Base-by-base conservation (phyloP, 1,140 invertebrate genomes). In the Hylaeus anthracinus region DNA sequence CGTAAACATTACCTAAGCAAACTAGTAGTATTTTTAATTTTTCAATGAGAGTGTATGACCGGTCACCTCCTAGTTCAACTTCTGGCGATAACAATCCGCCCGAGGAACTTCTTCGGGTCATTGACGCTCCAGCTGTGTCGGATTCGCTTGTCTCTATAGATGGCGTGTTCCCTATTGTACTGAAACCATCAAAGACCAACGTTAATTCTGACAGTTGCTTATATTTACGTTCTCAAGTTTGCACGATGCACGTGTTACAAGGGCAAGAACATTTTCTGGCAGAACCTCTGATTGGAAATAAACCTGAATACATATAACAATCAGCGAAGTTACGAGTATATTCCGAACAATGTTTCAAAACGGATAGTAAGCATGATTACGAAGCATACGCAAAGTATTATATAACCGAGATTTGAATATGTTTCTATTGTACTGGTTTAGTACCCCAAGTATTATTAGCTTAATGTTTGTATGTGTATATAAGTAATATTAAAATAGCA, bases 41-140 rank as follows among this genome's bases (percentile, higher is more conserved):
- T 26, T 2, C 45, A 8, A 8, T 5, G 2, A 1, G 45, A 5
- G 45, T 48, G 45, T 48, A 48, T 8, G 2, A 61, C 55, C 43
- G 53, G 60, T 87, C 83, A 92, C 92, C 92, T 81, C 90, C 90
- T 39, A 93, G 79, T 88, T 94, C 92, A 79, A 97, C 96, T 93
- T 97, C 97, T 0, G 97, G 97, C 0, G 97, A 97, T 1, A 97
- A 92, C 5, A 97, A 90, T 48, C 95, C 97, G 1, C 97, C 97
- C 0, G 96, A 96, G 6, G 97, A 97, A 88, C 96, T 97, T 79
- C 97, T 94, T 77, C 97, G 94, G 70, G 95, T 95, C 81, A 96
- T 94, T 71, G 94, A 93, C 65, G 94, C 92, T 81, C 95, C 94
- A 72, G 90, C 92, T 63, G 90, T 93, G 56, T 96, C 94, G 79